These are phyloP conservation scores for Lithobates pipiens DNA, from an alignment of 2,797 vertebrate species.

Conservation along the genomic window DNA sequence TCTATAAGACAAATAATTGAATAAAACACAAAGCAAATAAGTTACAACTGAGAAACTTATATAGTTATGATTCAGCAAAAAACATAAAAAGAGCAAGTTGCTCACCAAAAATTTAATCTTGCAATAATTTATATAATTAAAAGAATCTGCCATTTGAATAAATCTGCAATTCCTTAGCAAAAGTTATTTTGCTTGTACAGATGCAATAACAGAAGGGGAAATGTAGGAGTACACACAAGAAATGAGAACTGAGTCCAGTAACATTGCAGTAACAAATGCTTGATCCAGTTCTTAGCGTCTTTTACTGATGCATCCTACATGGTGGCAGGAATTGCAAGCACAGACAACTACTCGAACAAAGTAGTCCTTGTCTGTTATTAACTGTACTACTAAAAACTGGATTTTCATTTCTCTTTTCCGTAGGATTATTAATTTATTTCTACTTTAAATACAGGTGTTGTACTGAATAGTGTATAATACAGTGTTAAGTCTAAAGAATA, in stretches of 20 bases:
- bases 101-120: no score
- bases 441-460: no score
- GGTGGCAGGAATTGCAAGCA: not conserved
- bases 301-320: not conserved
- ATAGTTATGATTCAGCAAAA: no score
- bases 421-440: not conserved
- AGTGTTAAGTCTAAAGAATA: no score
- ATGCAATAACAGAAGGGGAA: conserved; percentile 2
- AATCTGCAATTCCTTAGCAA: not conserved
- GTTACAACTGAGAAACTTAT: no score
- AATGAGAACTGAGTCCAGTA: conserved; percentile 9
- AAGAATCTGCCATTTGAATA: not conserved
- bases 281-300: not conserved
- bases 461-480: no score
- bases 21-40: no score
- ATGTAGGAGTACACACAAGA: not conserved
- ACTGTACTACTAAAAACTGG: not conserved
- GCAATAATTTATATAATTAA: not conserved
- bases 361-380: not conserved
- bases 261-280: conserved; percentile 25
- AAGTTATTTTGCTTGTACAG: conserved; percentile 1
- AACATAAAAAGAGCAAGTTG: no score
- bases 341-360: not conserved
- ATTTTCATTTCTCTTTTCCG: not conserved
- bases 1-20: no score